Evolutionary conservation across 2,888 invertebrate species (phyloP).

Genomic region (Lysandra coridon): DNA sequence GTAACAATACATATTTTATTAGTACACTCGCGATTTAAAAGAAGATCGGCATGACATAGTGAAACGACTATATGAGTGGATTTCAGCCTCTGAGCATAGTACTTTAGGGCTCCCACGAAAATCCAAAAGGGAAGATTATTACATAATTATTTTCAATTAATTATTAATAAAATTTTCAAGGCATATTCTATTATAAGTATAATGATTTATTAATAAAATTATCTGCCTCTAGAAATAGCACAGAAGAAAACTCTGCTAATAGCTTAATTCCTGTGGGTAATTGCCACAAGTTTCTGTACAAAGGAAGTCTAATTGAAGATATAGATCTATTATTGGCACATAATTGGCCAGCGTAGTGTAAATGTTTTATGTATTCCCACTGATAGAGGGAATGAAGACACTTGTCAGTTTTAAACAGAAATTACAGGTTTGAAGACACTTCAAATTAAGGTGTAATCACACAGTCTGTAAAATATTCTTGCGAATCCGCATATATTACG

Average conservation of each 20-base stretch:
- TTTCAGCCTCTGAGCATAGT: no score
- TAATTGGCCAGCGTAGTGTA: background rate
- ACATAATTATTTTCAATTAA: no score
- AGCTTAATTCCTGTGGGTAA: background rate
- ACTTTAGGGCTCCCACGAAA: no score
- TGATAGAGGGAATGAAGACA: conserved; percentile 16
- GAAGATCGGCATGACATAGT: no score
- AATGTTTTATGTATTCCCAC: conserved; percentile 23
- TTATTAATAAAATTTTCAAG: no score
- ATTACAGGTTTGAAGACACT: conserved; percentile 25
- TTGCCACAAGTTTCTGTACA: background rate
- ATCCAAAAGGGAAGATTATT: no score
- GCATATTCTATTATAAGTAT: no score
- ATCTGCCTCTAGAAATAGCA: background rate
- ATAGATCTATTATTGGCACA: background rate
- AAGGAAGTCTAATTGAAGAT: background rate
- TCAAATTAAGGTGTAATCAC: conserved; percentile 35
- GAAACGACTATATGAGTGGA: no score
- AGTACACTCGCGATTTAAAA: no score
- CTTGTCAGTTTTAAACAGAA: conserved; percentile 33
- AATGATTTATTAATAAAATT: background rate
- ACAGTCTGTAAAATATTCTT: background rate
- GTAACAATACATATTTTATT: no score
- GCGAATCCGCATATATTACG: no score
- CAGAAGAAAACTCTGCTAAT: background rate